These are phyloP conservation scores for Gambusia holbrooki DNA, from an alignment of 2,113 vertebrate genomes.

Conservation along the genomic window DNA sequence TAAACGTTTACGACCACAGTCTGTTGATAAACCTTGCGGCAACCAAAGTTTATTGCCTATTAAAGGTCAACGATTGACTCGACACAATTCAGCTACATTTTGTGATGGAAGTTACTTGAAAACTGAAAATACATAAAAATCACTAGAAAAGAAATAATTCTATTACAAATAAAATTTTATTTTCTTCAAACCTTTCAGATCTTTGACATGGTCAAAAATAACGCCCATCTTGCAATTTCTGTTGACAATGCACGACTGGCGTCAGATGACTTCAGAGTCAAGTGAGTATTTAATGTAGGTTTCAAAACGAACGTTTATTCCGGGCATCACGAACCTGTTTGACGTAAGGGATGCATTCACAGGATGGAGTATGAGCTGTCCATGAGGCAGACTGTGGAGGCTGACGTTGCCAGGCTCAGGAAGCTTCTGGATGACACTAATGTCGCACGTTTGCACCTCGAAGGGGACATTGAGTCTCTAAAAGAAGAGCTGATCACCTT, in stretches of 20 bases:
- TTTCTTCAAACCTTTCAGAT: slow-evolving; percentile 56
- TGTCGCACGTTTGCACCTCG: slow-evolving; percentile 75
- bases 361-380: slow-evolving; percentile 78
- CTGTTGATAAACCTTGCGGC: slow-evolving; percentile 3
- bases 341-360: background rate
- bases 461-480: slow-evolving; percentile 81
- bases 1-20: slow-evolving; percentile 34
- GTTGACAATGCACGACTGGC: slow-evolving; percentile 72
- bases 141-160: background rate
- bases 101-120: background rate
- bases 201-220: slow-evolving; percentile 48
- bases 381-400: slow-evolving; percentile 75
- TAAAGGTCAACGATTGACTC: background rate
- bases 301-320: background rate
- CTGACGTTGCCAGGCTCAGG: slow-evolving; percentile 77
- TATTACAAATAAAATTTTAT: background rate
- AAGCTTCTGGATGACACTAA: slow-evolving; percentile 83
- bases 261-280: slow-evolving; percentile 74
- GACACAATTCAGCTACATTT: background rate
- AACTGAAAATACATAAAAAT: background rate
- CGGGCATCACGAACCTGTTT: background rate
- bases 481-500: slow-evolving; percentile 86
- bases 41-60: background rate
- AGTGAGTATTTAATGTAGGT: slow-evolving; percentile 64
- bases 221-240: slow-evolving; percentile 53